A percentile compares a stretch with the other conserved stretches of the same genome.
phyloP scores from a whole-genome alignment of 2,888 invertebrate species.

The Andrena minutula region DNA sequence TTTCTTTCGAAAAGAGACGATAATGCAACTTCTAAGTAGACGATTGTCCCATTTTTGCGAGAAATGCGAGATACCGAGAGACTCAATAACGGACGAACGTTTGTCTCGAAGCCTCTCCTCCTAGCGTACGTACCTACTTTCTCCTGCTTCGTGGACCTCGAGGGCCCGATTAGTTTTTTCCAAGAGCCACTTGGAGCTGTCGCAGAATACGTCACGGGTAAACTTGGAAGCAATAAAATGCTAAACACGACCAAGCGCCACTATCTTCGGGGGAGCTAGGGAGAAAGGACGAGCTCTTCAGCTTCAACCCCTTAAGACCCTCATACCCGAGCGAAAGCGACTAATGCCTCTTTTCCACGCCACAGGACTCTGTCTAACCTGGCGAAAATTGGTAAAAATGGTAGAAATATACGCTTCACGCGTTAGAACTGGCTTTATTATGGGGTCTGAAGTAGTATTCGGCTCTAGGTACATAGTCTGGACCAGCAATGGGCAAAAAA shows the following conservation, averaged over 20 bases:
- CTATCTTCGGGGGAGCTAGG: slow-evolving; percentile 42
- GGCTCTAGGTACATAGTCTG: no score
- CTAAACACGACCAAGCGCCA: slow-evolving; percentile 75
- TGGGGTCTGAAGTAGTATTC: no score
- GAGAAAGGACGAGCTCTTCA: slow-evolving; percentile 48
- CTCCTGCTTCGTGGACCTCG: slow-evolving; percentile 11
- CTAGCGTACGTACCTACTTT: neutral
- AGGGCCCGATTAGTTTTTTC: slow-evolving; percentile 42
- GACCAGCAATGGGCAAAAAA: no score
- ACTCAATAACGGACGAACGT: neutral
- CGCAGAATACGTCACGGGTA: slow-evolving; percentile 67
- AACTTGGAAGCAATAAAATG: slow-evolving; percentile 72
- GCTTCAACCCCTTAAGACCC: slow-evolving; percentile 76
- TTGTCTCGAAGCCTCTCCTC: neutral
- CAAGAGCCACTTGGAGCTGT: slow-evolving; percentile 67
- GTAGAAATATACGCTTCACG: no score
- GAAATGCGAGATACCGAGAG: neutral
- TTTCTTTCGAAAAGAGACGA: slow-evolving; percentile 7
- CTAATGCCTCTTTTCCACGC: no score
- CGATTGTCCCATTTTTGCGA: neutral
- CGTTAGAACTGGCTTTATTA: no score
- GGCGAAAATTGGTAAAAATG: no score
- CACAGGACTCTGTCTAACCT: no score
- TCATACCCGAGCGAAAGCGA: no score
- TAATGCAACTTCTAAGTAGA: neutral